Base-by-base conservation (phyloP, 2,888 invertebrate genomes). In the Pelosia muscerda region DNA sequence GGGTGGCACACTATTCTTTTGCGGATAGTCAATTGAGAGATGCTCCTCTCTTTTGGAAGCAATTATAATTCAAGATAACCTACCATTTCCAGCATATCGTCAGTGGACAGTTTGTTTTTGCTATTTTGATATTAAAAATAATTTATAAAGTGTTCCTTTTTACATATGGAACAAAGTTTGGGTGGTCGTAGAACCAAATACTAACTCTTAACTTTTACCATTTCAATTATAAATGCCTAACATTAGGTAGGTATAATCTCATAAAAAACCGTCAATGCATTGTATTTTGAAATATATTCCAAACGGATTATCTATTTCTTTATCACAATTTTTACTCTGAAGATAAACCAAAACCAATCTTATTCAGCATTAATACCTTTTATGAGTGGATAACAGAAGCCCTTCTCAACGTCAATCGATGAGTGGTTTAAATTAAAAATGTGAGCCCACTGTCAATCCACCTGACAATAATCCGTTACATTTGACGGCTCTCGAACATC, bases 401-500 rank as follows among this genome's bases (percentile, higher is more conserved):
- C 64, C 64, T 63, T 66, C 66, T 64, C 58, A 66, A 66, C 26
- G 63, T 53, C 67, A 71, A 28, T 63, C 55, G 67, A 67, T 54
- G 61, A 25, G 11, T 53, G 54, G 31, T 56, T 42, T 62, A 66
- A 73, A 77, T 75, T 57, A 66, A 69, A 72, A 73, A 67, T 69
- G 60, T 70, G 60, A 72, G 77, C 59, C 66, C 28, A 38, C 65
- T 70, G 71, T 74, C 71, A 71, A 38, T 53, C 60, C 56, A 71
- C 23, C 63, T 81, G 67, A 77, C 72, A 59, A 68, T 71, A 71
- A 75, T 74, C 77, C 72, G 74, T 79, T 75, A 74, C 54, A 73
- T 73, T 77, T 81, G 74, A 74, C 75, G 65, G 67, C 66, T 70
- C 61, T 71, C 42, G 49, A 63, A 42, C 71, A 58, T 59, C 68